Percentiles rank a stretch among this genome's conserved stretches.
These are phyloP conservation scores for Odocoileus virginianus DNA, from an alignment of 2,113 vertebrate species.

Conservation along the genomic window DNA sequence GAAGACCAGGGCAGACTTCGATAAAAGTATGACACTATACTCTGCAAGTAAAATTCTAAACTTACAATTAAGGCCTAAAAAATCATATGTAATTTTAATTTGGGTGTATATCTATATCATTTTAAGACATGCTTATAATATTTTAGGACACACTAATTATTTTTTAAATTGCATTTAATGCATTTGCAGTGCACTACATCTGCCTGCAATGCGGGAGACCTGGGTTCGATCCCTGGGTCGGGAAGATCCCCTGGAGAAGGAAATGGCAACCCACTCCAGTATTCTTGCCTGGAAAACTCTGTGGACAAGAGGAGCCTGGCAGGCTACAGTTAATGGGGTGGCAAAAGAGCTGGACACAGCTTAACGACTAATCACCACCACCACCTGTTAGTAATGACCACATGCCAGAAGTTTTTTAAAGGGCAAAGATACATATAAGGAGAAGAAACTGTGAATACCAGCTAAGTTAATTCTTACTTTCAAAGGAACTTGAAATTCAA, in stretches of 20 bases:
- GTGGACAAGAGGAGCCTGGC: not conserved
- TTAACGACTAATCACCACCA: not conserved
- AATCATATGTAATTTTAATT: not conserved
- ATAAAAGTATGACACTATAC: not conserved
- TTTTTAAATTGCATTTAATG: not conserved
- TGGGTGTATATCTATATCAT: not conserved
- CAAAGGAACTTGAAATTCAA: conserved; percentile 27
- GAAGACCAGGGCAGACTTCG: not conserved
- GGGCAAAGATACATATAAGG: conserved; percentile 18
- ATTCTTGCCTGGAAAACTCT: not conserved
- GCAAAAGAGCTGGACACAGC: not conserved
- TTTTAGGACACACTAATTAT: not conserved
- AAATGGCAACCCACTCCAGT: not conserved
- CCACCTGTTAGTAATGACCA: not conserved
- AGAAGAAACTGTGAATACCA: conserved; percentile 66
- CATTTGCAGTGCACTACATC: not conserved
- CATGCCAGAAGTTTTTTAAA: not conserved
- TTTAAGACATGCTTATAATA: not conserved
- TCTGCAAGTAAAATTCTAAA: not conserved
- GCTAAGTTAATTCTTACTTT: conserved; percentile 32
- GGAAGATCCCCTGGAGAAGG: not conserved
- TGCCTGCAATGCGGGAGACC: not conserved
- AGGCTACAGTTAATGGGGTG: not conserved
- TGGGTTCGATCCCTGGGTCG: not conserved
- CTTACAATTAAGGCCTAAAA: not conserved